phyloP scores from a whole-genome alignment of 2,888 invertebrate species.

The Caenorhabditis becei region DNA sequence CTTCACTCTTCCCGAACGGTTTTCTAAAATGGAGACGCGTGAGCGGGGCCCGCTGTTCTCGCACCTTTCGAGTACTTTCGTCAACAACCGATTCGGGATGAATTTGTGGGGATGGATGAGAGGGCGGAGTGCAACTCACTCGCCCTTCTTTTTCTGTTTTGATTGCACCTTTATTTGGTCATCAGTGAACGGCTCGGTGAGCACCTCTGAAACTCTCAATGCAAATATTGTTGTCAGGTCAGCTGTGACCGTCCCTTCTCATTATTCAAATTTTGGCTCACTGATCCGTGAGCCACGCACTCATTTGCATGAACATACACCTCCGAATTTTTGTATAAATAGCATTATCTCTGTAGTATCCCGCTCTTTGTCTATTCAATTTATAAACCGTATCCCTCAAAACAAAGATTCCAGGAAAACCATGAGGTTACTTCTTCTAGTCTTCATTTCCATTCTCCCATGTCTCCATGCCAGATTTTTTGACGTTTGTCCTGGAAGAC shows the following conservation, averaged over 20 bases:
- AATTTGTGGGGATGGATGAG: slow-evolving; percentile 28
- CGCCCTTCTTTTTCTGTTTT: slow-evolving; percentile 35
- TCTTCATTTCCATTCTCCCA: background rate
- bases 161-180: slow-evolving; percentile 50
- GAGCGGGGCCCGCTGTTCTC: slow-evolving; percentile 50
- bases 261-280: slow-evolving; percentile 43
- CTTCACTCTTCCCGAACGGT: slow-evolving; percentile 24
- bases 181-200: slow-evolving; percentile 19
- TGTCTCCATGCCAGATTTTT: slow-evolving; percentile 62
- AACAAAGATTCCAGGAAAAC: slow-evolving; percentile 14
- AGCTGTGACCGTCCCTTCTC: slow-evolving; percentile 19
- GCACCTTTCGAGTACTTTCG: slow-evolving; percentile 62
- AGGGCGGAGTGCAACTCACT: slow-evolving; percentile 4
- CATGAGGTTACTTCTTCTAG: slow-evolving; percentile 32
- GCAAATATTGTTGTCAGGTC: slow-evolving; percentile 51
- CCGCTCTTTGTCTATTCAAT: slow-evolving; percentile 45
- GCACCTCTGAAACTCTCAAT: slow-evolving; percentile 30
- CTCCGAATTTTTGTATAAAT: slow-evolving; percentile 42
- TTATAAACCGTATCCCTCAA: no score
- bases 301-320: slow-evolving; percentile 55
- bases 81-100: slow-evolving; percentile 52
- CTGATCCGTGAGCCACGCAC: slow-evolving; percentile 11
- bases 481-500: slow-evolving; percentile 70
- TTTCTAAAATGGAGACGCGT: slow-evolving; percentile 53
- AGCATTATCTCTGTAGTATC: slow-evolving; percentile 5